phyloP scores from a whole-genome alignment of 2,888 invertebrate species.

The Leptinotarsa haldemani region DNA sequence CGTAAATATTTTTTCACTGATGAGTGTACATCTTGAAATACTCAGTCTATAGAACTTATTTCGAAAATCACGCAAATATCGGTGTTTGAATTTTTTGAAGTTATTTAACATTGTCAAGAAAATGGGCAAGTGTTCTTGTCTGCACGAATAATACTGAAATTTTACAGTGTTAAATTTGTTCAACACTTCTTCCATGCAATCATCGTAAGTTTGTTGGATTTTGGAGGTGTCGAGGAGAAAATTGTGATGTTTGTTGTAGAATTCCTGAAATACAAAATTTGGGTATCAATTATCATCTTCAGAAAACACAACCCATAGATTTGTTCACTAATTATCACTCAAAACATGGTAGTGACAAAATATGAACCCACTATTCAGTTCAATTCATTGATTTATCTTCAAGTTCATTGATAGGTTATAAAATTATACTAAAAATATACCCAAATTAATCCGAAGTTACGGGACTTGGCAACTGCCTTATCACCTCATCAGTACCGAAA shows the following conservation, averaged over 20 bases:
- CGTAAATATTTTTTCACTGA: slow-evolving; percentile 21
- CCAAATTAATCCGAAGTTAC: no score
- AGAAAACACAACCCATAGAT: no score
- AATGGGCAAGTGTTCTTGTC: slow-evolving; percentile 50
- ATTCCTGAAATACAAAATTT: slow-evolving; percentile 45
- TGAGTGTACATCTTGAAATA: slow-evolving; percentile 24
- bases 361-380: no score
- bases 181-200: slow-evolving; percentile 54
- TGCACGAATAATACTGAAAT: slow-evolving; percentile 56
- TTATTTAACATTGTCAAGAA: slow-evolving; percentile 40
- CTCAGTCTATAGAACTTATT: slow-evolving; percentile 25
- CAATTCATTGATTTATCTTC: no score
- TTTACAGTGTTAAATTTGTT: slow-evolving; percentile 54
- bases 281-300: neutral
- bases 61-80: slow-evolving; percentile 32
- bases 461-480: no score
- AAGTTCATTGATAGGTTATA: no score
- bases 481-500: no score
- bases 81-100: slow-evolving; percentile 33
- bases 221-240: slow-evolving; percentile 48
- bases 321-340: no score
- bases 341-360: no score
- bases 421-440: no score
- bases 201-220: slow-evolving; percentile 49
- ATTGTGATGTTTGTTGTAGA: slow-evolving; percentile 50